phyloP scores from a whole-genome alignment of 2,888 invertebrate species.

The Pollenia amentaria region DNA sequence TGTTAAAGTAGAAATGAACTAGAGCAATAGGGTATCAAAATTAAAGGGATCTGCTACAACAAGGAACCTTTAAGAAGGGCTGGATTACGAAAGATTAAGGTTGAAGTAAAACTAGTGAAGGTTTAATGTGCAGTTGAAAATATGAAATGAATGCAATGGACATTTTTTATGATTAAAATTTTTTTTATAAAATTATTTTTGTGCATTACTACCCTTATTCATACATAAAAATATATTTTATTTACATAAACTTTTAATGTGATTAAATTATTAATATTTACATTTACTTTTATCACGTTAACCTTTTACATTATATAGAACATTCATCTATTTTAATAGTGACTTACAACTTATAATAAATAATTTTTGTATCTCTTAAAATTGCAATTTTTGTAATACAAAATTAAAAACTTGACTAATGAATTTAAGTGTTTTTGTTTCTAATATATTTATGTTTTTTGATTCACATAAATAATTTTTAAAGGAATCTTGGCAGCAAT shows the following conservation, averaged over 20 bases:
- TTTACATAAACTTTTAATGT: not conserved
- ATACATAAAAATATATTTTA: not conserved
- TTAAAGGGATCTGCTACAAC: too few relatives aligned
- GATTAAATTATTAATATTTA: slow-evolving; percentile 24
- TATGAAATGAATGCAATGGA: too few relatives aligned
- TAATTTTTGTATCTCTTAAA: slow-evolving; percentile 8
- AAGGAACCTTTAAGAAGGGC: too few relatives aligned
- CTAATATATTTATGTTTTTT: slow-evolving; percentile 14
- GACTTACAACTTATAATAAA: slow-evolving; percentile 24
- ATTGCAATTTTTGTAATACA: not conserved
- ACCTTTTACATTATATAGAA: slow-evolving; percentile 47
- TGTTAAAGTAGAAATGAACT: too few relatives aligned
- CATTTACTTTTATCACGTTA: slow-evolving; percentile 13
- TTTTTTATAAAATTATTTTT: not conserved
- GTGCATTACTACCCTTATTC: slow-evolving; percentile 47
- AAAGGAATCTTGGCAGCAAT: slow-evolving; percentile 92
- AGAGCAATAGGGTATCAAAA: too few relatives aligned
- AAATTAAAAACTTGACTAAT: slow-evolving; percentile 29
- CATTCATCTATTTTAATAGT: slow-evolving; percentile 43
- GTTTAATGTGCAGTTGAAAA: too few relatives aligned
- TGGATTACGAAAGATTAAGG: too few relatives aligned
- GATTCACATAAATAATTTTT: slow-evolving; percentile 17
- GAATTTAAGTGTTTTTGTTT: not conserved
- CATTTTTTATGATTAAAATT: too few relatives aligned
- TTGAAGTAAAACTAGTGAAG: too few relatives aligned